Percentiles rank a stretch among this genome's conserved stretches.
Conservation (phyloP, 2,888 invertebrate genomes). For the Synergus laeviventris region DNA sequence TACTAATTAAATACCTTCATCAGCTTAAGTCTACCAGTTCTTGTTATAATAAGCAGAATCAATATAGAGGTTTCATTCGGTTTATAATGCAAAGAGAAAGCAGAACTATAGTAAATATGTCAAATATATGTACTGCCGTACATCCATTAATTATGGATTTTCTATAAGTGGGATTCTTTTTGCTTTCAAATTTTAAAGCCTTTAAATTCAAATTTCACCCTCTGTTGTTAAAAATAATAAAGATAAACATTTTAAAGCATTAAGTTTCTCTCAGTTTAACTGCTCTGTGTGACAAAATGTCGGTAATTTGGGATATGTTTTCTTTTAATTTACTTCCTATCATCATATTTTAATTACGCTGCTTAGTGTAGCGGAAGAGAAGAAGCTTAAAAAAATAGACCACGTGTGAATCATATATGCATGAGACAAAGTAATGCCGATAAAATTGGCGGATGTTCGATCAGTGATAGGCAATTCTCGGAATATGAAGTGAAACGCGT, state of each 20-base stretch:
- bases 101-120: neutral
- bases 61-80: neutral
- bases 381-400: neutral
- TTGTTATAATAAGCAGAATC: conserved; percentile 20
- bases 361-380: conserved; percentile 5
- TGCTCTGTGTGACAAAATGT: neutral
- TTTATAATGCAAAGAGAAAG: neutral
- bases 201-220: no score
- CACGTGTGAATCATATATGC: neutral
- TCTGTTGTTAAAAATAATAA: no score
- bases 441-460: conserved; percentile 1
- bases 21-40: neutral
- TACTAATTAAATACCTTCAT: conserved; percentile 34
- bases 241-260: no score
- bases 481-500: conserved; percentile 2
- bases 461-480: neutral
- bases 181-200: no score
- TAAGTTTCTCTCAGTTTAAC: neutral
- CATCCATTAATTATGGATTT: no score
- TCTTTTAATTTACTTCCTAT: neutral
- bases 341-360: conserved; percentile 7
- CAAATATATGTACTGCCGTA: neutral
- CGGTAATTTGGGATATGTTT: neutral
- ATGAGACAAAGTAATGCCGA: conserved; percentile 15
- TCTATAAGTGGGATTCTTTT: no score